phyloP scores from a whole-genome alignment of 2,888 invertebrate species.

The Drosophila koepferae region DNA sequence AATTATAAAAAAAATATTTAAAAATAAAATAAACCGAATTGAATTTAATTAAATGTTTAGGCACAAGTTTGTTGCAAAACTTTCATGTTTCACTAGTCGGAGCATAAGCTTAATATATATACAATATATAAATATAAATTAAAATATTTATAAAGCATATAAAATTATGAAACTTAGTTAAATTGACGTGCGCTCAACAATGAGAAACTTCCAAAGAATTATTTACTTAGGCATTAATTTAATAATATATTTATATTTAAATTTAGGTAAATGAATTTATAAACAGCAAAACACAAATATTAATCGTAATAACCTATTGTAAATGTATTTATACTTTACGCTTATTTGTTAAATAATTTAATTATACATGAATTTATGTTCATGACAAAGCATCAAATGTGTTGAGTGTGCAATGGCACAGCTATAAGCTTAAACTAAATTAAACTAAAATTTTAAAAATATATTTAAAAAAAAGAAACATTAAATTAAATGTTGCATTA shows the following conservation, averaged over 20 bases:
- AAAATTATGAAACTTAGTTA: constrained; percentile 17
- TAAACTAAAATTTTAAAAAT: constrained; percentile 19
- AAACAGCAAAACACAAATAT: constrained; percentile 15
- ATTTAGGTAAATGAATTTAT: constrained; percentile 43
- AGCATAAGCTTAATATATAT: constrained; percentile 31
- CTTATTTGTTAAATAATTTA: constrained; percentile 72
- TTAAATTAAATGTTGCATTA: constrained; percentile 46
- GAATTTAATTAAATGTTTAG: constrained; percentile 69
- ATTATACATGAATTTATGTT: constrained; percentile 53
- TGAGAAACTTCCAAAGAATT: constrained; percentile 49
- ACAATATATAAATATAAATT: constrained; percentile 17
- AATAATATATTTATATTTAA: constrained; percentile 51
- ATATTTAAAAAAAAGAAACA: constrained; percentile 9
- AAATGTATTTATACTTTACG: constrained; percentile 63
- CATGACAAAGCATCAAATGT: constrained; percentile 49
- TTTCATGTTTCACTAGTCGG: constrained; percentile 61
- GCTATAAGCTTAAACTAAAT: constrained; percentile 63
- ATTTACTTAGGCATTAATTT: constrained; percentile 63
- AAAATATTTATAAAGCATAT: constrained; percentile 13
- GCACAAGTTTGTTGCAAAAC: constrained; percentile 59
- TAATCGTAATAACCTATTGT: constrained; percentile 6
- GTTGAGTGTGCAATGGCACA: constrained; percentile 55
- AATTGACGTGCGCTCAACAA: constrained; percentile 42
- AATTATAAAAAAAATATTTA: not conserved
- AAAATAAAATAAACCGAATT: constrained; percentile 31